These are phyloP conservation scores for Tetramorium simillimum DNA, from an alignment of 1,140 invertebrate genomes.

Conservation along the genomic window DNA sequence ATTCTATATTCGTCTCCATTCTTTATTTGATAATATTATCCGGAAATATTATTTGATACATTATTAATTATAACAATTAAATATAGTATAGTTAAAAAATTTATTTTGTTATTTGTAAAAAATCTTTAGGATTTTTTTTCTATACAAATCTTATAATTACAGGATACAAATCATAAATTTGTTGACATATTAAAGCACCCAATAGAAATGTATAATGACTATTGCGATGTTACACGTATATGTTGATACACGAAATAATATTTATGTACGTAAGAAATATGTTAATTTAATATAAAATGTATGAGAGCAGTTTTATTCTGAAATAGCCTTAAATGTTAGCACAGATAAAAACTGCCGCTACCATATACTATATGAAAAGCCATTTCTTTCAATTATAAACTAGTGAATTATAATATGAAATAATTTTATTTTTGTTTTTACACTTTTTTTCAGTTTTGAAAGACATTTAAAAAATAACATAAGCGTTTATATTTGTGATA, in stretches of 20 bases:
- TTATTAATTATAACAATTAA: slow-evolving; percentile 2
- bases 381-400: background rate
- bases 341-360: background rate
- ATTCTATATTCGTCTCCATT: background rate
- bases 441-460: background rate
- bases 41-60: background rate
- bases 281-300: background rate
- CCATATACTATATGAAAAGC: background rate
- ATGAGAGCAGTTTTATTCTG: background rate
- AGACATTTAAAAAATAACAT: background rate
- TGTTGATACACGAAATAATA: background rate
- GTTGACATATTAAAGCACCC: background rate
- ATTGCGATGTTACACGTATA: background rate
- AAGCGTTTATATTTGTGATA: slow-evolving; percentile 9
- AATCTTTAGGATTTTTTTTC: no score
- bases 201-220: background rate
- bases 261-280: slow-evolving; percentile 5
- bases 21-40: background rate
- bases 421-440: background rate
- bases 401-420: background rate
- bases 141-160: background rate
- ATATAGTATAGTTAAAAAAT: background rate
- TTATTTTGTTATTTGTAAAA: background rate
- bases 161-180: slow-evolving; percentile 1
- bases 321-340: background rate